phyloP scores from a whole-genome alignment of 2,888 invertebrate species.

The Ennomos erosarius region DNA sequence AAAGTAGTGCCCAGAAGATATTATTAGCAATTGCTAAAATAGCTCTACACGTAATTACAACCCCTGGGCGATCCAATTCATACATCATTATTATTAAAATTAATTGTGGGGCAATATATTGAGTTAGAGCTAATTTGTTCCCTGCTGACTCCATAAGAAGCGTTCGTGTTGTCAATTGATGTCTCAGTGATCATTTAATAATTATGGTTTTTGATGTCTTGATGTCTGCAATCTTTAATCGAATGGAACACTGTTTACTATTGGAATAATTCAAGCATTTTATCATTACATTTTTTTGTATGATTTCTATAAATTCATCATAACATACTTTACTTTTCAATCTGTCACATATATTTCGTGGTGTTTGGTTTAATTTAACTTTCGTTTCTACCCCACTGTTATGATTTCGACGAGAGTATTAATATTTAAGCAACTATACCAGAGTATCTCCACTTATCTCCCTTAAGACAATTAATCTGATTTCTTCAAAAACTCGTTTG shows the following conservation, averaged over 20 bases:
- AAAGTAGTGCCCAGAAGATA: slow-evolving; percentile 6
- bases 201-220: slow-evolving; percentile 21
- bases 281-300: too few relatives aligned
- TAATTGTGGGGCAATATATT: slow-evolving; percentile 33
- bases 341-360: too few relatives aligned
- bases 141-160: slow-evolving; percentile 59
- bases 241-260: too few relatives aligned
- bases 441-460: not conserved
- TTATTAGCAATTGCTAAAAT: slow-evolving; percentile 19
- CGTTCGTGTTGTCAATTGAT: slow-evolving; percentile 51
- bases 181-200: slow-evolving; percentile 33
- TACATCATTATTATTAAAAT: slow-evolving; percentile 19
- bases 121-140: slow-evolving; percentile 53
- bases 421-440: too few relatives aligned
- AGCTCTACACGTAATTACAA: slow-evolving; percentile 10
- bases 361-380: too few relatives aligned
- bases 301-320: too few relatives aligned
- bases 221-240: too few relatives aligned
- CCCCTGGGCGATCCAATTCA: slow-evolving; percentile 16
- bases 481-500: slow-evolving; percentile 30
- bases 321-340: too few relatives aligned
- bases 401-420: too few relatives aligned
- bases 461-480: slow-evolving; percentile 9
- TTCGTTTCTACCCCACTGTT: too few relatives aligned
- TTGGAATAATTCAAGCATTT: too few relatives aligned